A percentile compares a stretch with the other conserved stretches of the same genome.
phyloP scores from a whole-genome alignment of 2,113 vertebrate genomes.

The Gasterosteus nipponicus region DNA sequence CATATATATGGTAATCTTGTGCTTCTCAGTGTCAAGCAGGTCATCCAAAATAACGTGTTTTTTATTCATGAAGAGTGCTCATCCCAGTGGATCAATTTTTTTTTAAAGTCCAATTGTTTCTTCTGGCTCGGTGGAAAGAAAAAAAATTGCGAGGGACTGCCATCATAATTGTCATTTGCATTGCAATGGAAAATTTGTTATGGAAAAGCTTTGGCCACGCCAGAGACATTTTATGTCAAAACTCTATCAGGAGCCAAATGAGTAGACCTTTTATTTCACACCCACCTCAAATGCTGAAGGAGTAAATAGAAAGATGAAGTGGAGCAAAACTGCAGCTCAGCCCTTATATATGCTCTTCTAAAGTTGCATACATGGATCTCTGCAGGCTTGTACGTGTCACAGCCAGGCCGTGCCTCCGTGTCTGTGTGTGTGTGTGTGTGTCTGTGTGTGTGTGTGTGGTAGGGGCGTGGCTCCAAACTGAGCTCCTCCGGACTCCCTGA shows the following conservation, averaged over 20 bases:
- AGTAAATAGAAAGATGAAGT: slow-evolving; percentile 49
- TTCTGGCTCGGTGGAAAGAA: slow-evolving; percentile 57
- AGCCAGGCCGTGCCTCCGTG: too few relatives aligned
- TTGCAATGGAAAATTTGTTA: slow-evolving; percentile 57
- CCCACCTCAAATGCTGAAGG: slow-evolving; percentile 41
- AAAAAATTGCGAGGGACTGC: slow-evolving; percentile 61
- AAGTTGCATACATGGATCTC: slow-evolving; percentile 9
- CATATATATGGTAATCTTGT: slow-evolving; percentile 67
- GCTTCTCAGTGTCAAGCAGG: slow-evolving; percentile 62
- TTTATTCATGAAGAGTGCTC: slow-evolving; percentile 70
- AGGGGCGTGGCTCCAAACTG: too few relatives aligned
- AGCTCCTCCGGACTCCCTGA: too few relatives aligned
- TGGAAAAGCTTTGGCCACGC: slow-evolving; percentile 42
- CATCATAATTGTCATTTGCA: slow-evolving; percentile 70
- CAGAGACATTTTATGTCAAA: slow-evolving; percentile 51
- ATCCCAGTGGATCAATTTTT: slow-evolving; percentile 56
- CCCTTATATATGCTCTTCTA: neutral
- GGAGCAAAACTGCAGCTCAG: slow-evolving; percentile 39
- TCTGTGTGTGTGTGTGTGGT: too few relatives aligned
- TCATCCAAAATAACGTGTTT: slow-evolving; percentile 59
- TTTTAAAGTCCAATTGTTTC: slow-evolving; percentile 66
- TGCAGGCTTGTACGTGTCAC: neutral
- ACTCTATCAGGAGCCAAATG: slow-evolving; percentile 51
- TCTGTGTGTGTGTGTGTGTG: too few relatives aligned
- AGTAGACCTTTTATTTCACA: slow-evolving; percentile 54